Evolutionary conservation across 2,888 invertebrate species (phyloP).

Genomic region (Brenthis hecate): DNA sequence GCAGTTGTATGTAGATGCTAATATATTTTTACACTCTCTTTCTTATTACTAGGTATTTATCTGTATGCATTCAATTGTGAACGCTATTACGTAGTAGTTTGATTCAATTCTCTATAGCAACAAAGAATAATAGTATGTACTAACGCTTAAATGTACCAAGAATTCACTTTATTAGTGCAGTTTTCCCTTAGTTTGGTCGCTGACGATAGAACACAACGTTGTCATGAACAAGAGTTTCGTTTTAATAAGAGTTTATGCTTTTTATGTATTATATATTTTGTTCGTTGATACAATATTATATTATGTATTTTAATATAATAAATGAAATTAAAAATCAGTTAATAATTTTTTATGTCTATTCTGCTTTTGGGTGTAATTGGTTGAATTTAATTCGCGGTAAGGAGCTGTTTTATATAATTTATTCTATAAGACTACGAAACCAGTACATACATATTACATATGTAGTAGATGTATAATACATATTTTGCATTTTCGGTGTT

Average conservation of each 20-base stretch:
- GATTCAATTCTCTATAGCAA: background rate
- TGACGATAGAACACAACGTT: background rate
- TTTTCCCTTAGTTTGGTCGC: background rate
- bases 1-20: conserved; percentile 31
- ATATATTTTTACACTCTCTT: conserved; percentile 31
- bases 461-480: too few species aligned
- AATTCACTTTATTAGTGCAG: background rate
- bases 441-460: too few species aligned
- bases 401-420: too few species aligned
- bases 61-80: conserved; percentile 10
- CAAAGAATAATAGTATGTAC: background rate
- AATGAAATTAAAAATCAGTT: too few species aligned
- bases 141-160: conserved; percentile 1
- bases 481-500: conserved; percentile 20
- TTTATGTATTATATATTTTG: background rate
- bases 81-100: conserved; percentile 4
- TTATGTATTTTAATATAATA: too few species aligned
- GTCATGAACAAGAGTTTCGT: background rate
- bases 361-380: too few species aligned
- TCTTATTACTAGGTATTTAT: conserved; percentile 1
- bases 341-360: background rate
- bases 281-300: too few species aligned
- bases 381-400: too few species aligned
- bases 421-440: too few species aligned
- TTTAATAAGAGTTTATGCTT: background rate